Conservation (phyloP, 2,888 invertebrate species). For the Arrhopalites spinosus region DNA sequence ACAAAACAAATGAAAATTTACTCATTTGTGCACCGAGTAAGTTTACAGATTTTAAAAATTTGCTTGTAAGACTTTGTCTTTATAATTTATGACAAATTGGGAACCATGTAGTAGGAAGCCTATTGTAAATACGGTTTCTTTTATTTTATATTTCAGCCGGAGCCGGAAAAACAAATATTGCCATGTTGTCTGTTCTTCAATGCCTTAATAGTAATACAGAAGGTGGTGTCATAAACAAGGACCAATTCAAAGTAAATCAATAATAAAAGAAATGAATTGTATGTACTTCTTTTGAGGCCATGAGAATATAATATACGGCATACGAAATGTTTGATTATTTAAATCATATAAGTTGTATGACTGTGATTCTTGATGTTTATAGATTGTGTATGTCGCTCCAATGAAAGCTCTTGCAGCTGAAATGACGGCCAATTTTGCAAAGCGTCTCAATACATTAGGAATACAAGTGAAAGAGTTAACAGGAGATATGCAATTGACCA, state of each 20-base stretch:
- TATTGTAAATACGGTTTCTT: too few species aligned
- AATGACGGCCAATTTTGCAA: constrained; percentile 93
- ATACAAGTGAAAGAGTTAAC: constrained; percentile 90
- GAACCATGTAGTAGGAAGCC: too few species aligned
- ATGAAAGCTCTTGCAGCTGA: constrained; percentile 99
- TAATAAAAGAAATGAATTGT: too few species aligned
- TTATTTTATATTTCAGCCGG: constrained; percentile 75
- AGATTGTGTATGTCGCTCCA: constrained; percentile 98
- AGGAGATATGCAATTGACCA: constrained; percentile 97
- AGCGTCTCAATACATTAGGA: constrained; percentile 76
- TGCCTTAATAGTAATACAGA: constrained; percentile 85
- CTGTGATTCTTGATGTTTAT: constrained; percentile 48
- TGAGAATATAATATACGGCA: too few species aligned
- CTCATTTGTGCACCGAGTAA: constrained; percentile 91
- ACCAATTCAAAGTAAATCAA: constrained; percentile 81
- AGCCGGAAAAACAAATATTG: constrained; percentile 98
- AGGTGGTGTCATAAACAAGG: constrained; percentile 77
- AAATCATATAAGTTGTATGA: not conserved
- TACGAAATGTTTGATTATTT: constrained; percentile 39
- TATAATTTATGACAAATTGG: too few species aligned
- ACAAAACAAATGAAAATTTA: constrained; percentile 94
- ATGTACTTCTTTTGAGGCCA: too few species aligned
- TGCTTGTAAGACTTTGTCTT: too few species aligned
- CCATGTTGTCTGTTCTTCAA: constrained; percentile 88
- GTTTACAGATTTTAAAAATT: too few species aligned